Evolutionary conservation across 92 coral and sea anemone species (phyloP), one percentile per base, ranked within the genome.

Genomic region (Actinernus sp.): DNA sequence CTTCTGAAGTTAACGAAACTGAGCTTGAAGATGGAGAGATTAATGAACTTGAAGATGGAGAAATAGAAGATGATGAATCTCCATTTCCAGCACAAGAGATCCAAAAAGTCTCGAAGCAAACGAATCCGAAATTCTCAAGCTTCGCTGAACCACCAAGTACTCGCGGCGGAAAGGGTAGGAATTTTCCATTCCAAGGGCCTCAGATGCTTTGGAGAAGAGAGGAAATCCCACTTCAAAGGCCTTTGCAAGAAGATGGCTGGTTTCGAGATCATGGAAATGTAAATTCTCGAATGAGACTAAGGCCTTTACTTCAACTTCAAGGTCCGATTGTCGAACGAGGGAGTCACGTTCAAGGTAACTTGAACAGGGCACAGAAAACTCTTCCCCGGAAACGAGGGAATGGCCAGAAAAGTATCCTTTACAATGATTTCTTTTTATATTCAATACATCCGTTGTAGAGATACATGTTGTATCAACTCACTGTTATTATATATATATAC

Each of bases 21-120:
- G 98, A 94, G 33, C 92, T 91, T 7, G 95, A 94, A 46, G 98
- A 94, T 62, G 98, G 98, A 28, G 98, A 94, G 77, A 94, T 94
- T 44, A 83, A 88, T 45, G 98, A 94, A 57, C 65, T 91, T 14
- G 98, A 94, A 68, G 98, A 94, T 68, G 98, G 98, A 25, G 98
- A 94, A 47, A 94, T 94, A 32, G 87, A 87, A 69, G 97, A 91
- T 38, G 87, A 79, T 17, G 82, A 85, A 58, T n/a, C n/a, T n/a
- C n/a, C n/a, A n/a, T n/a, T n/a, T n/a, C n/a, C n/a, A n/a, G n/a
- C n/a, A n/a, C n/a, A n/a, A n/a, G n/a, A n/a, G n/a, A n/a, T n/a
- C n/a, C n/a, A n/a, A n/a, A n/a, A n/a, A n/a, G n/a, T n/a, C n/a
- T n/a, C n/a, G n/a, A n/a, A n/a, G n/a, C n/a, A n/a, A n/a, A n/a